Conservation (phyloP, 2,888 invertebrate genomes). For the Itoplectis maculator region DNA sequence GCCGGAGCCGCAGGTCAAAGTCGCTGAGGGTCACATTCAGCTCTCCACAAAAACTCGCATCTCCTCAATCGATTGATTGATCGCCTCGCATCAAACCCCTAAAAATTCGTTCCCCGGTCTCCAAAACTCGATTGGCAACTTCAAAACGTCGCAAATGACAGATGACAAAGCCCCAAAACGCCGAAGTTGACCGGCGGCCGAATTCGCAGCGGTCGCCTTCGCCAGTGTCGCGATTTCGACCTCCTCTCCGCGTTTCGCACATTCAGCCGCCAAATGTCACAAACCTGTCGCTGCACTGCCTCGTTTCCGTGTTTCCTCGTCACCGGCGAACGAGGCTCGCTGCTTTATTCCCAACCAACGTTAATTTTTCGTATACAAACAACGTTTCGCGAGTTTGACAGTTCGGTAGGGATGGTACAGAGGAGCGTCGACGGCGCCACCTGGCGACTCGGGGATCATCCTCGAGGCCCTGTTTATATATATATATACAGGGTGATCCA, state of each 20-base stretch:
- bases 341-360: constrained; percentile 8
- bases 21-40: too few species aligned
- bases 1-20: too few species aligned
- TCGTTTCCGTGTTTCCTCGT: not conserved
- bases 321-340: constrained; percentile 36
- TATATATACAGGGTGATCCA: too few species aligned
- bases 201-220: too few species aligned
- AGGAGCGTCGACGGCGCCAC: constrained; percentile 60
- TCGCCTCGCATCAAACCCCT: too few species aligned
- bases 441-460: constrained; percentile 48
- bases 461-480: not conserved
- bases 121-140: not conserved
- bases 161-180: not conserved
- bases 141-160: constrained; percentile 17
- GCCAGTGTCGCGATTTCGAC: not conserved
- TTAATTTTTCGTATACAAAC: constrained; percentile 80
- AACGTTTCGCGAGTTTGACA: constrained; percentile 79
- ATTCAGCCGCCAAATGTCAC: constrained; percentile 21
- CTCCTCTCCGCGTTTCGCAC: not conserved
- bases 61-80: too few species aligned
- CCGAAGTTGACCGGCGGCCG: constrained; percentile 1
- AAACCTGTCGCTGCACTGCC: constrained; percentile 44
- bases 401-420: constrained; percentile 70
- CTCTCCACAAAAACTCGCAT: too few species aligned
- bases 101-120: not conserved